These are phyloP conservation scores for Rhea americana DNA, from an alignment of 2,113 vertebrate genomes.

Conservation along the genomic window DNA sequence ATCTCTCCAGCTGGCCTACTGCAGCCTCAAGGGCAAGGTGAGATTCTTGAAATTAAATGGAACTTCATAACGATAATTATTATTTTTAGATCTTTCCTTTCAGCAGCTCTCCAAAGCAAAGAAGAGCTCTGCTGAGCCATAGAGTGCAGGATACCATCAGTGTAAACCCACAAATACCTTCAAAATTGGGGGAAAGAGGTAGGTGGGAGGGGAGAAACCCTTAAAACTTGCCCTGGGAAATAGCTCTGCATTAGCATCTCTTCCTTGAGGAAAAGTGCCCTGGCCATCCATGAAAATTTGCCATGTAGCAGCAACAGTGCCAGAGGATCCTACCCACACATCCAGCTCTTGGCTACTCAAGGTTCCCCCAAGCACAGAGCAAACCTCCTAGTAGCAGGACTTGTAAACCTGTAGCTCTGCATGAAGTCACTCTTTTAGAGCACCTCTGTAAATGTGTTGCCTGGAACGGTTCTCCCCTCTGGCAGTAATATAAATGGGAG, in stretches of 20 bases:
- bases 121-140: background rate
- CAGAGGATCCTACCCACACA: background rate
- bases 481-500: accelerated
- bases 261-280: constrained; percentile 21
- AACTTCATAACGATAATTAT: background rate
- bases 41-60: background rate
- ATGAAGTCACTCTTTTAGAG: background rate
- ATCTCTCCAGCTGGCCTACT: background rate
- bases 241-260: background rate
- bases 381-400: background rate
- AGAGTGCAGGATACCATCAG: background rate
- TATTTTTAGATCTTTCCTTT: constrained; percentile 15
- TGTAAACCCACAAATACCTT: constrained; percentile 16
- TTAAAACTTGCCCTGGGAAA: constrained; percentile 20
- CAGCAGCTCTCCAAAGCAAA: background rate
- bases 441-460: background rate
- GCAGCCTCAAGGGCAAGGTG: background rate
- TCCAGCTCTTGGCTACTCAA: accelerated
- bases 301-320: background rate
- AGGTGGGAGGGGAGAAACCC: constrained; percentile 40
- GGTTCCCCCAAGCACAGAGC: background rate
- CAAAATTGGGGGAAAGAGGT: constrained; percentile 40
- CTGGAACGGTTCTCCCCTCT: background rate
- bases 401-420: background rate
- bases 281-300: background rate